These are phyloP conservation scores for Agapornis canus DNA, from an alignment of 2,797 vertebrate genomes.

Conservation along the genomic window DNA sequence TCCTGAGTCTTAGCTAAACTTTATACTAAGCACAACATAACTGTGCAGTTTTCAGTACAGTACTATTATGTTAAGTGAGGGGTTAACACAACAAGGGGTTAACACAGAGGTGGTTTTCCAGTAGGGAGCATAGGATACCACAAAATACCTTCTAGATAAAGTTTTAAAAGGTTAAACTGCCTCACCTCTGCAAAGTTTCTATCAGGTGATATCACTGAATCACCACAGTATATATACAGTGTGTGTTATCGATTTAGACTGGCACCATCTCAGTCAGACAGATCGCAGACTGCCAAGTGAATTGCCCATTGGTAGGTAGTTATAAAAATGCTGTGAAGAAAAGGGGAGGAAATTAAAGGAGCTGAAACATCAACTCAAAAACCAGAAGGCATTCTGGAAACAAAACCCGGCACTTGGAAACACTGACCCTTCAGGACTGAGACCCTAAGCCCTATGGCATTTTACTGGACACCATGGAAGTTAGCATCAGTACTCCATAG, in stretches of 20 bases:
- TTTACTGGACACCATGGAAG: neutral
- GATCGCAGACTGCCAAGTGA: neutral
- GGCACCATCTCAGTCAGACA: constrained; percentile 30
- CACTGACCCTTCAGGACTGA: neutral
- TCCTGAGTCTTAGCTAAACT: neutral
- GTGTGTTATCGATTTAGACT: neutral
- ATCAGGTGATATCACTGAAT: neutral
- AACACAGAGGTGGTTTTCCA: neutral
- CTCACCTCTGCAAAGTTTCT: neutral
- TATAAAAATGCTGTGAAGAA: constrained; percentile 8
- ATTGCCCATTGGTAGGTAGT: constrained; percentile 14
- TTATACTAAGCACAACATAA: neutral
- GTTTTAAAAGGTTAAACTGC: neutral
- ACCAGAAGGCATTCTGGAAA: neutral
- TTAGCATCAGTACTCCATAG: neutral
- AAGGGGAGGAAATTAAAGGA: neutral
- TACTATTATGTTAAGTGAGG: neutral
- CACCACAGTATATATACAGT: neutral
- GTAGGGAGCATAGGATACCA: neutral
- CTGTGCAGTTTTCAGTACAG: neutral
- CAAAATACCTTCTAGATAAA: neutral
- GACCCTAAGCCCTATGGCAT: neutral
- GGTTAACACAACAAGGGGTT: neutral
- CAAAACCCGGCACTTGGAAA: neutral
- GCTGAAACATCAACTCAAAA: neutral